phyloP scores from a whole-genome alignment of 2,797 vertebrate genomes.

The Xiphorhynchus erythropygius region DNA sequence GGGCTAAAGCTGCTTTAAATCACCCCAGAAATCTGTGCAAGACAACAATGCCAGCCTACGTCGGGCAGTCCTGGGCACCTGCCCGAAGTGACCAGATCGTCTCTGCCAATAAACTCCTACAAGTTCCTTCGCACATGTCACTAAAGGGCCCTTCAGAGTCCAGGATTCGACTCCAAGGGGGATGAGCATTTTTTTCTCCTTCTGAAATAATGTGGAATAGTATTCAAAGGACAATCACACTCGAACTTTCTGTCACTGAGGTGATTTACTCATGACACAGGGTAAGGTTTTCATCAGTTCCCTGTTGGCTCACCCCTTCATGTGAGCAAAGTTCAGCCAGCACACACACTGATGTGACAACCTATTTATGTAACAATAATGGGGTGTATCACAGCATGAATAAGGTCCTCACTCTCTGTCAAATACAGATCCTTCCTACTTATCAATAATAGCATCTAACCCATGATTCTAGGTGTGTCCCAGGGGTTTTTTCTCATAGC shows the following conservation, averaged over 20 bases:
- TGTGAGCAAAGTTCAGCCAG: neutral
- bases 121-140: neutral
- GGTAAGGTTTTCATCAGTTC: neutral
- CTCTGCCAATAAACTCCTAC: neutral
- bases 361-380: neutral
- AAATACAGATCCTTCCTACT: neutral
- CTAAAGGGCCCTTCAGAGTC: neutral
- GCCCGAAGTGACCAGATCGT: neutral
- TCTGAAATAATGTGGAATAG: neutral
- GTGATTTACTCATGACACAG: neutral
- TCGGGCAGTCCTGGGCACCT: neutral
- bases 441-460: neutral
- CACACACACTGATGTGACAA: neutral
- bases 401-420: neutral
- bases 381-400: neutral
- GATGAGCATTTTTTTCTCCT: neutral
- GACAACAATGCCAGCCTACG: neutral
- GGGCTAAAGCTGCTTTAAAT: neutral
- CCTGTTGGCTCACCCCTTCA: neutral
- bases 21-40: neutral
- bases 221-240: neutral
- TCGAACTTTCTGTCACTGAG: neutral
- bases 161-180: neutral
- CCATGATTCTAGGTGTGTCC: neutral
- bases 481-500: neutral